Evolutionary conservation across 2,888 invertebrate genomes (phyloP), one percentile per base, ranked within the genome.

Genomic region (Andrena fulva): DNA sequence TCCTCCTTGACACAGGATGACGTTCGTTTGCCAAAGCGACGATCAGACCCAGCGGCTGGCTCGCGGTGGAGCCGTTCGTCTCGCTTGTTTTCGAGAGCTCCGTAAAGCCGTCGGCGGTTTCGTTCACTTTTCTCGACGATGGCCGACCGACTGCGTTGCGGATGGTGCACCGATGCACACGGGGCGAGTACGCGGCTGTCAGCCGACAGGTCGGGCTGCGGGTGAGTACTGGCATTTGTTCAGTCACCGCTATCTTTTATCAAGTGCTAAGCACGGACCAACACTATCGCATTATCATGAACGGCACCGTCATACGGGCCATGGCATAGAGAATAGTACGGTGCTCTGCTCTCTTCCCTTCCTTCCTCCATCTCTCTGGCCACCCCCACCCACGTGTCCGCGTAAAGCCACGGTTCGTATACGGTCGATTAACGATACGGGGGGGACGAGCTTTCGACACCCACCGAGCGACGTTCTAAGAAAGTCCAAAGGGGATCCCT

Each of bases 201-300:
- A 79, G 71, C 84, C 90, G 88, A 88, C 91, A 86, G 91, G 85
- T 90, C 91, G 78, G 50, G 71, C 86, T 68, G 75, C 76, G 86
- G 82, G 77, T 84, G 85, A 87, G 67, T 73, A 94, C 93, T 94
- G 93, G 88, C 89, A 89, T 89, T 87, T 91, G 89, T 90, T 91
- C 89, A 90, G 89, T 89, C 89, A 92, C 91, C 89, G 92, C 93
- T 92, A 93, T 93, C 93, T 93, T 93, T 94, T 94, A 93, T 93
- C 93, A 93, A 92, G 92, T 90, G 93, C 91, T 92, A 90, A 92
- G 91, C 90, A 89, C 90, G 87, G 87, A 91, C 92, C 91, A 92
- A 91, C 92, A 93, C 93, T 88, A 90, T 91, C 90, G 89, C 92
- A 90, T 91, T 89, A 90, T 91, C 89, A 87, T 89, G 89, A 91